Conservation (phyloP, 2,797 vertebrate genomes). For the Enteromius thamalakanensis region DNA sequence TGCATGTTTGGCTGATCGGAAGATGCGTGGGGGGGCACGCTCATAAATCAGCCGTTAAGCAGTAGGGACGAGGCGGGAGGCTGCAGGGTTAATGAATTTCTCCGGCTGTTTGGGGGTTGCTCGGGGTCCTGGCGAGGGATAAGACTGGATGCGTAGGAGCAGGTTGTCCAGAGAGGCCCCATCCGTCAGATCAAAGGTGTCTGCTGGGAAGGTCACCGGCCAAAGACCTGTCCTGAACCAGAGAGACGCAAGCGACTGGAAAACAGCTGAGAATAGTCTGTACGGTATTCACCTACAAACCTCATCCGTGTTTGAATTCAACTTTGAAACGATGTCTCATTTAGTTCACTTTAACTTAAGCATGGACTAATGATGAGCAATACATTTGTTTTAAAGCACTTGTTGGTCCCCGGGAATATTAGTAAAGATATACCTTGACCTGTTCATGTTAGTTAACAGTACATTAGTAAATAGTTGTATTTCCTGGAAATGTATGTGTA, state of each 20-base stretch:
- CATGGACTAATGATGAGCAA: background rate
- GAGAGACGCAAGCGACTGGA: conserved; percentile 44
- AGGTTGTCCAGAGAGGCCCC: conserved; percentile 78
- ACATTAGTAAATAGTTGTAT: background rate
- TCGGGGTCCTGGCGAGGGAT: conserved; percentile 73
- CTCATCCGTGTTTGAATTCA: too few relatives aligned
- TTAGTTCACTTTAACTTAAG: background rate
- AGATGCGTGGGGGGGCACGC: conserved; percentile 63
- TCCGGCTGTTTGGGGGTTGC: conserved; percentile 68
- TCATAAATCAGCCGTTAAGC: conserved; percentile 82
- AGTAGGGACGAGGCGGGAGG: conserved; percentile 67
- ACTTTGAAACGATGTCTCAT: background rate
- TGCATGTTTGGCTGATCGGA: conserved; percentile 77
- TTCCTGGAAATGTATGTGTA: background rate
- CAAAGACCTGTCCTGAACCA: conserved; percentile 61
- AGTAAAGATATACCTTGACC: background rate
- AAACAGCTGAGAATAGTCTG: background rate
- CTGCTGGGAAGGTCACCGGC: conserved; percentile 74
- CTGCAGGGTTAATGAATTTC: conserved; percentile 79
- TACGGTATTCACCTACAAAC: background rate
- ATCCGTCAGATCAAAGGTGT: conserved; percentile 83
- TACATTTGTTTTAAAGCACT: background rate
- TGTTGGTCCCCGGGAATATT: background rate
- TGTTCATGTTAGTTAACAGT: background rate
- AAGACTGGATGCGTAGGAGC: conserved; percentile 76